Base-by-base conservation (phyloP, 37 sponge, comb jelly and placozoan genomes). In the Hexactinellida sp. region DNA sequence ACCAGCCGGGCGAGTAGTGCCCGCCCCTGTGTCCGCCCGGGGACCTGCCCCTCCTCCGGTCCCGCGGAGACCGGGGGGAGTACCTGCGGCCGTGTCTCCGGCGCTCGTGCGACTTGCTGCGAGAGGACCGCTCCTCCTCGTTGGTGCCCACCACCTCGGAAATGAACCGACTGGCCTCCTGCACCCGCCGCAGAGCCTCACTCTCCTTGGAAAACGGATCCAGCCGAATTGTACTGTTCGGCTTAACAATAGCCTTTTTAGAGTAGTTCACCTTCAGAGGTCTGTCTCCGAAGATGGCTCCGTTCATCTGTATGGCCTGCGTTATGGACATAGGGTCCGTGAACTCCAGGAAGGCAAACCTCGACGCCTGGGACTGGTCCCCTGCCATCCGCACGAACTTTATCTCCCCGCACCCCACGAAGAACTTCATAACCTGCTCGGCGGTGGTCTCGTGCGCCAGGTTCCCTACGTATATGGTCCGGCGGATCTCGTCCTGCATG, bases 261-360 rank as follows among this genome's bases (percentile, higher is more conserved):
- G 95, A 92, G 86, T 95, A 88, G 83, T 95, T 93, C 28, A 95
- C 94, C 95, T 95, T 95, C 82, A 97, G 87, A 32, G 91, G 91
- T 54, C 92, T 55, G 41, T 93, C 94, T 0, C 96, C 97, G 83
- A 97, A 92, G 86, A 92, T 91, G 30, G 91, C 94, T 38, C 98
- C 98, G 55, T 92, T 92, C 88, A 93, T 89, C 86, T 92, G 92
- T 32, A 97, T 85, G 10, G 98, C 95, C 38, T 89, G 86, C 9
- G 89, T 86, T 38, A 97, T 92, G 0, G 98, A 94, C 36, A 88
- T 90, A 0, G 88, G 91, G 37, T 86, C 86, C 1, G 92, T 82
- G 91, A 95, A 97, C 88, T 97, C 98, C 10, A 97, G 89, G 92
- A 97, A 97, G n/a, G 94, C 98, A 90, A 94, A 97, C 84, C 97